These are phyloP conservation scores for Dynastes maya DNA, from an alignment of 2,888 invertebrate species.

Conservation along the genomic window DNA sequence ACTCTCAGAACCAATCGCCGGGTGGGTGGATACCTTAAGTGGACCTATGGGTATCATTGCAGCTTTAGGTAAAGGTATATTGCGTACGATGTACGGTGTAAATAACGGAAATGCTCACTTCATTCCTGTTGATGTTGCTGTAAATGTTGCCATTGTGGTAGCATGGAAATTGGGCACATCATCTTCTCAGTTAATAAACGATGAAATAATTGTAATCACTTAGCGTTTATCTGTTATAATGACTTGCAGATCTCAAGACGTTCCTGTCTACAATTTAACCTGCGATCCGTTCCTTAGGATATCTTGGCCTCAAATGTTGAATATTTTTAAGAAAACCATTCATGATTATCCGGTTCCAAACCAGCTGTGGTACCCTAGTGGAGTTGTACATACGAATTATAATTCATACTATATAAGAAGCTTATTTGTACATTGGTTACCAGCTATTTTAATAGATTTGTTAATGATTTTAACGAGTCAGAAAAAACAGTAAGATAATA, in stretches of 20 bases:
- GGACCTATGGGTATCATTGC: not conserved
- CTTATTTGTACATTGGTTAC: not conserved
- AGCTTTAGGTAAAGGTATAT: not conserved
- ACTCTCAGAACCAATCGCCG: not conserved
- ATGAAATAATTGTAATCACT: not conserved
- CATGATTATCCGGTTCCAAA: not conserved
- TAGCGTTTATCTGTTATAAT: not conserved
- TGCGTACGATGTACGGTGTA: not conserved
- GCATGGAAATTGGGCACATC: not conserved
- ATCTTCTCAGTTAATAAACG: not conserved
- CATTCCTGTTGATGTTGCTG: not conserved
- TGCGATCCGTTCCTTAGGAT: not conserved
- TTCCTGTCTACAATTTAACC: not conserved
- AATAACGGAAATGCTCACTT: not conserved
- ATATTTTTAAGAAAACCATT: not conserved
- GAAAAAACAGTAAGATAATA: not conserved
- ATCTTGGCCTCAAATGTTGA: not conserved
- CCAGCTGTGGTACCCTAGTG: not conserved
- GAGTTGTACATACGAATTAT: not conserved
- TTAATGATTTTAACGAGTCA: not conserved
- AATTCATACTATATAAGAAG: not conserved
- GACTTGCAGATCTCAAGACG: not conserved
- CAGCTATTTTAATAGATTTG: not conserved
- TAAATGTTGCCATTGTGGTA: not conserved
- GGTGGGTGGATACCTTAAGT: not conserved